phyloP scores from a whole-genome alignment of 2,113 vertebrate genomes.

The Salvelinus namaycush region DNA sequence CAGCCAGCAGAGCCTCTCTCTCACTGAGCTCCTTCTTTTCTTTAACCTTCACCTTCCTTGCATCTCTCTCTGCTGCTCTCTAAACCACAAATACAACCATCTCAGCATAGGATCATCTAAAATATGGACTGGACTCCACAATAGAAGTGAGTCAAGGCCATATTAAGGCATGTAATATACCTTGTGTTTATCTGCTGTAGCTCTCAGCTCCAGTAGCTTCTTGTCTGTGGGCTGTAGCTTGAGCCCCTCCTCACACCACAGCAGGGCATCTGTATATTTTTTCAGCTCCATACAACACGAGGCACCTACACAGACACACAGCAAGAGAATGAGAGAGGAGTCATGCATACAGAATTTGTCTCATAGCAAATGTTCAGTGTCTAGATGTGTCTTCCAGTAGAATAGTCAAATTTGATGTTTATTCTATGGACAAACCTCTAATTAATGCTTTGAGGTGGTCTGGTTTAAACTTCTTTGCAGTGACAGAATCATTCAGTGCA shows the following conservation, averaged over 20 bases:
- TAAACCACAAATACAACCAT: conserved; percentile 44
- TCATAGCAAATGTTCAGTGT: no score
- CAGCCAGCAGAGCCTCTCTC: conserved; percentile 77
- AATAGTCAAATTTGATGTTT: background rate
- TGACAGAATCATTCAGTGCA: conserved; percentile 82
- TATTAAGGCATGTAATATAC: conserved; percentile 58
- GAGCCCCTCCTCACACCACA: conserved; percentile 93
- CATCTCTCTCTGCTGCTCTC: conserved; percentile 84
- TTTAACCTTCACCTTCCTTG: conserved; percentile 81
- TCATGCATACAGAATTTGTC: no score
- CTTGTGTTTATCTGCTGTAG: conserved; percentile 85
- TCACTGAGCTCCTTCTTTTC: conserved; percentile 76
- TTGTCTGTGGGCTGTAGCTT: conserved; percentile 79
- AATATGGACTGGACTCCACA: background rate
- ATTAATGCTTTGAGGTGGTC: conserved; percentile 88
- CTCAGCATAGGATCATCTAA: background rate
- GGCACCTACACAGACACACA: conserved; percentile 74
- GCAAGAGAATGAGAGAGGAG: no score
- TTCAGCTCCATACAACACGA: conserved; percentile 87
- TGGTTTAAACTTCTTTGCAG: conserved; percentile 88
- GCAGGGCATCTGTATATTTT: conserved; percentile 79
- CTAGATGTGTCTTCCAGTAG: background rate
- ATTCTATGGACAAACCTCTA: conserved; percentile 75
- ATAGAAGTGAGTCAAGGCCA: background rate
- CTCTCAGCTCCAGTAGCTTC: conserved; percentile 84